phyloP scores from a whole-genome alignment of 2,888 invertebrate genomes.

The Perdita meconis region DNA sequence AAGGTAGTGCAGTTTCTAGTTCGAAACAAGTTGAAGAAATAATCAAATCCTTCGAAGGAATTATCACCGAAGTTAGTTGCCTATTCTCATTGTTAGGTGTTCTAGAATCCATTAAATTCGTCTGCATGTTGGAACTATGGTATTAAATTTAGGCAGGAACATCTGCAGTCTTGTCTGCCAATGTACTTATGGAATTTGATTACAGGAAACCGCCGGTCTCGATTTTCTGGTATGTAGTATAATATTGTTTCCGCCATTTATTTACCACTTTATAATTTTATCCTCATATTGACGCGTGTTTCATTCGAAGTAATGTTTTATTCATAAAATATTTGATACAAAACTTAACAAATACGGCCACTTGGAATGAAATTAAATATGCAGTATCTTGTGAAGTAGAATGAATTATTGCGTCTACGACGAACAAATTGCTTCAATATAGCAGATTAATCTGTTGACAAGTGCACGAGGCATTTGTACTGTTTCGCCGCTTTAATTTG shows the following conservation, averaged over 20 bases:
- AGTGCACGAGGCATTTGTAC: neutral
- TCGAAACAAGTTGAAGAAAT: slow-evolving; percentile 22
- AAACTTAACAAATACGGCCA: neutral
- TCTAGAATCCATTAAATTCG: slow-evolving; percentile 31
- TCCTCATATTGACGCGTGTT: too few species aligned
- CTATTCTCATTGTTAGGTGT: slow-evolving; percentile 30
- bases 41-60: slow-evolving; percentile 28
- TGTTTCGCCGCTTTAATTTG: slow-evolving; percentile 33
- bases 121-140: slow-evolving; percentile 12
- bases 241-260: too few species aligned
- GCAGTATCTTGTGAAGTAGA: slow-evolving; percentile 12
- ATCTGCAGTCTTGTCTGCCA: neutral
- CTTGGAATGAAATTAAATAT: neutral
- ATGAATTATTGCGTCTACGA: neutral
- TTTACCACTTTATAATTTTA: too few species aligned
- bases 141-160: slow-evolving; percentile 8
- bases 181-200: slow-evolving; percentile 1
- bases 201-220: neutral
- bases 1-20: neutral
- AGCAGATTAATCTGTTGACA: slow-evolving; percentile 34
- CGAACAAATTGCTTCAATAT: slow-evolving; percentile 13
- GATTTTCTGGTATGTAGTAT: neutral
- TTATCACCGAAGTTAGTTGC: slow-evolving; percentile 34
- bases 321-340: neutral
- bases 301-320: too few species aligned